Percentiles rank a stretch among this genome's conserved stretches.
Conservation (phyloP, 1,140 invertebrate species). For the Trinorchestia longiramus region DNA sequence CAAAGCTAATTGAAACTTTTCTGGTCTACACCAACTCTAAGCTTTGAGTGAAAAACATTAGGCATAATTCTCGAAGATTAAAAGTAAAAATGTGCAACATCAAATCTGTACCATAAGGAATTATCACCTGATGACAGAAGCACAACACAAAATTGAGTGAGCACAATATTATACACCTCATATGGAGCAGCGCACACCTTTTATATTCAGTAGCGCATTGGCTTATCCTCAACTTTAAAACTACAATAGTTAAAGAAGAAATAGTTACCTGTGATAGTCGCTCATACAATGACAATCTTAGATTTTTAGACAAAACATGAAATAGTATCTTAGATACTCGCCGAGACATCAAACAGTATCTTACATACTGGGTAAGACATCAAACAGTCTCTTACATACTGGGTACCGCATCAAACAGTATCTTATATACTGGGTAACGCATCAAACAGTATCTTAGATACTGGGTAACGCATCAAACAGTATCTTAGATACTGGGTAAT, state of each 20-base stretch:
- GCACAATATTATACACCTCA: too few relatives aligned
- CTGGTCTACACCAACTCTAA: too few relatives aligned
- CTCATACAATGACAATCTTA: background rate
- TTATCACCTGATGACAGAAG: background rate
- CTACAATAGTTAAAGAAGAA: background rate
- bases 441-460: too few relatives aligned
- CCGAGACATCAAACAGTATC: background rate
- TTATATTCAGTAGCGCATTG: background rate
- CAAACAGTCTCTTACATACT: too few relatives aligned
- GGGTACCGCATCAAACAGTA: too few relatives aligned
- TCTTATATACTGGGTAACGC: too few relatives aligned
- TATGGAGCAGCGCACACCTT: background rate
- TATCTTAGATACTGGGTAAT: too few relatives aligned
- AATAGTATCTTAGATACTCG: too few relatives aligned
- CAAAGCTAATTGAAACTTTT: too few relatives aligned
- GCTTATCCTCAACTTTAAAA: background rate
- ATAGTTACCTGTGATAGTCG: background rate
- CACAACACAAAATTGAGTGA: background rate
- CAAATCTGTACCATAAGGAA: background rate
- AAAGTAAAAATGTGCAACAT: background rate
- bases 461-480: too few relatives aligned
- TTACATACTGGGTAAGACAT: background rate
- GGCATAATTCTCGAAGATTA: background rate
- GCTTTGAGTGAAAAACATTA: background rate
- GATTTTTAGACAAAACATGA: background rate